Percentiles rank a stretch among this genome's conserved stretches.
These are phyloP conservation scores for Isurus oxyrinchus DNA, from an alignment of 2,113 vertebrate genomes.

Conservation along the genomic window DNA sequence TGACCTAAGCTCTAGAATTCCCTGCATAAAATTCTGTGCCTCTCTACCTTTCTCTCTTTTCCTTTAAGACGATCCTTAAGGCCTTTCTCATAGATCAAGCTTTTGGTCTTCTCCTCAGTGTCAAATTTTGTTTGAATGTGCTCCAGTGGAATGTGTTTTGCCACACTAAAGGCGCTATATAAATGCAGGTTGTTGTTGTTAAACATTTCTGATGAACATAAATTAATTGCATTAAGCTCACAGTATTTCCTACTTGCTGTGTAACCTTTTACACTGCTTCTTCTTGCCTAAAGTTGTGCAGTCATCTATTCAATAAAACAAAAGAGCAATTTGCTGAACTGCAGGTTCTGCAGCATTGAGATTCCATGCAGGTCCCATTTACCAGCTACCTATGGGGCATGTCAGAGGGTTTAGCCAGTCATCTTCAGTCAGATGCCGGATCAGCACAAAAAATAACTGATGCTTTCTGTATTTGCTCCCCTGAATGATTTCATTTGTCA, in stretches of 20 bases:
- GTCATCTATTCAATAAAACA: not conserved
- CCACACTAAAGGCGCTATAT: not conserved
- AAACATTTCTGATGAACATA: not conserved
- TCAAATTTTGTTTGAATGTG: too few species aligned
- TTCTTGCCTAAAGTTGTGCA: not conserved
- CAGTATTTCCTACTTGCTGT: not conserved
- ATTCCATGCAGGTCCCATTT: not conserved
- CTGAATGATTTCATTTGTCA: not conserved
- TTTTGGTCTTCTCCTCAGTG: too few species aligned
- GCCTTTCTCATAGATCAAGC: too few species aligned
- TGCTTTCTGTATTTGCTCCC: not conserved
- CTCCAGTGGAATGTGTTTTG: too few species aligned
- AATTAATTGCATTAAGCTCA: not conserved
- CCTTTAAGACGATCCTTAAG: too few species aligned
- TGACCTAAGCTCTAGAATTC: too few species aligned
- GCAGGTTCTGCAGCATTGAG: not conserved
- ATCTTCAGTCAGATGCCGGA: not conserved
- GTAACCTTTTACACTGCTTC: not conserved
- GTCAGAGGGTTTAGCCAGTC: not conserved
- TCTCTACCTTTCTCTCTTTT: too few species aligned
- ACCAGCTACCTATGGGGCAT: not conserved
- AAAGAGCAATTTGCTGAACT: not conserved
- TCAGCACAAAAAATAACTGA: constrained; percentile 1
- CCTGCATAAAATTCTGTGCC: too few species aligned
- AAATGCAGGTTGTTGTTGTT: not conserved